Percentiles rank a stretch among this genome's conserved stretches.
Conservation (phyloP, 2,113 vertebrate genomes). For the Hemicordylus capensis region DNA sequence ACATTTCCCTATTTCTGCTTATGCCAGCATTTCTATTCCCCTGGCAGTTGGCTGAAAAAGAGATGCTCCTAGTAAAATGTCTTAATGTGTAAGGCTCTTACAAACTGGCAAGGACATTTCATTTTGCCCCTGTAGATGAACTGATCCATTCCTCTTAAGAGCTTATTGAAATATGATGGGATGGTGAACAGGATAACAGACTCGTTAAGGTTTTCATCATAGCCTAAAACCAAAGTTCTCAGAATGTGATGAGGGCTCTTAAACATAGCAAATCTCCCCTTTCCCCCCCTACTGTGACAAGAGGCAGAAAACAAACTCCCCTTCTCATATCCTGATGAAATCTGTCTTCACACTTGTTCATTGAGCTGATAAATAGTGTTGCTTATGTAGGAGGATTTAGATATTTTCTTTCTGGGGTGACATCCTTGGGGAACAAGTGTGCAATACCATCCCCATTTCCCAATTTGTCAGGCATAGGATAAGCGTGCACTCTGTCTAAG, state of each 20-base stretch:
- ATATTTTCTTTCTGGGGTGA: background rate
- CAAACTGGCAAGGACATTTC: conserved; percentile 55
- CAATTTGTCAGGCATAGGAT: background rate
- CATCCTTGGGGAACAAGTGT: background rate
- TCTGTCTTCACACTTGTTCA: background rate
- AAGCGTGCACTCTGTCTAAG: background rate
- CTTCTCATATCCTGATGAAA: background rate
- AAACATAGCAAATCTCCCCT: background rate
- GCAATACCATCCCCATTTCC: background rate
- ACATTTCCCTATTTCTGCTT: conserved; percentile 5
- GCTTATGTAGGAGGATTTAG: background rate
- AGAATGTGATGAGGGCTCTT: background rate
- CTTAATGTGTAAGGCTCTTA: conserved; percentile 55
- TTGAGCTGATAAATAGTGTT: background rate
- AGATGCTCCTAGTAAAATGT: conserved; percentile 22
- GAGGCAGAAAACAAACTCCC: background rate
- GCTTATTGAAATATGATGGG: conserved; percentile 5
- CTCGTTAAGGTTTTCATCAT: background rate
- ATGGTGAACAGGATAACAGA: background rate
- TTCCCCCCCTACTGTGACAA: background rate
- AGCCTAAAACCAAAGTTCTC: background rate
- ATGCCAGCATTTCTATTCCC: background rate
- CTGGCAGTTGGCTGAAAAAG: conserved; percentile 32
- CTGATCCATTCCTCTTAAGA: background rate
- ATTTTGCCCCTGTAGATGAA: conserved; percentile 46